Percentiles rank a stretch among this genome's conserved stretches.
Conservation (phyloP, 1,140 invertebrate species). For the Propsilocerus akamusi region DNA sequence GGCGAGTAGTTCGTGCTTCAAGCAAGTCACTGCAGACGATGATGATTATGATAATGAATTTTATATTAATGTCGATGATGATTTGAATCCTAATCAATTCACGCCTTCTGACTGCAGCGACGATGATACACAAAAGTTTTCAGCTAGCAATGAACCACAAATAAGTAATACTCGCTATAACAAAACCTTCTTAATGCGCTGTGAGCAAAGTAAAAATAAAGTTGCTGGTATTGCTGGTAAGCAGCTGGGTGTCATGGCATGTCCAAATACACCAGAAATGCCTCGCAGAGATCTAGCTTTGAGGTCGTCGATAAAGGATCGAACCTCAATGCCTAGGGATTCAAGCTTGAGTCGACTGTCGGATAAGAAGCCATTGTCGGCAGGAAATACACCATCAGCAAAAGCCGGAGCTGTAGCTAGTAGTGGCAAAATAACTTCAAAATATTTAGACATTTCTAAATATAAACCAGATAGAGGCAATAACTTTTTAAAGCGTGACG, state of each 20-base stretch:
- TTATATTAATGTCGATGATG: conserved; percentile 22
- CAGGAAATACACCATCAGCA: conserved; percentile 11
- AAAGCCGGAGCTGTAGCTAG: conserved; percentile 6
- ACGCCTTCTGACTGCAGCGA: conserved; percentile 16
- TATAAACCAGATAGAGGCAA: conserved; percentile 29
- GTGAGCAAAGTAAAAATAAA: conserved; percentile 22
- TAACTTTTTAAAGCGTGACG: conserved; percentile 32
- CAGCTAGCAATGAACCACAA: conserved; percentile 9
- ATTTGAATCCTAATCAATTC: conserved; percentile 9
- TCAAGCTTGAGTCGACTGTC: conserved; percentile 21
- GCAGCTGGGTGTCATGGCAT: conserved; percentile 19
- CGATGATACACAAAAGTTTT: background rate
- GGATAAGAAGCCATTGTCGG: conserved; percentile 21
- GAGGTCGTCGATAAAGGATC: conserved; percentile 11
- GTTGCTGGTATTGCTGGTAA: conserved; percentile 15
- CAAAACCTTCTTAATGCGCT: conserved; percentile 27
- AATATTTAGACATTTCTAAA: conserved; percentile 36
- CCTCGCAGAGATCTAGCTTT: conserved; percentile 16
- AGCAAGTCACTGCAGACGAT: conserved; percentile 19
- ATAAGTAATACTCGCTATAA: conserved; percentile 33
- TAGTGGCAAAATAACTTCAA: conserved; percentile 16
- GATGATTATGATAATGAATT: conserved; percentile 21
- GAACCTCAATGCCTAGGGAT: conserved; percentile 21
- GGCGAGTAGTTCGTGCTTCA: conserved; percentile 22
- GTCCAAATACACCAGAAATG: conserved; percentile 31